Base-by-base conservation (phyloP, 2,888 invertebrate species). In the Hemicrepidius hirtus region DNA sequence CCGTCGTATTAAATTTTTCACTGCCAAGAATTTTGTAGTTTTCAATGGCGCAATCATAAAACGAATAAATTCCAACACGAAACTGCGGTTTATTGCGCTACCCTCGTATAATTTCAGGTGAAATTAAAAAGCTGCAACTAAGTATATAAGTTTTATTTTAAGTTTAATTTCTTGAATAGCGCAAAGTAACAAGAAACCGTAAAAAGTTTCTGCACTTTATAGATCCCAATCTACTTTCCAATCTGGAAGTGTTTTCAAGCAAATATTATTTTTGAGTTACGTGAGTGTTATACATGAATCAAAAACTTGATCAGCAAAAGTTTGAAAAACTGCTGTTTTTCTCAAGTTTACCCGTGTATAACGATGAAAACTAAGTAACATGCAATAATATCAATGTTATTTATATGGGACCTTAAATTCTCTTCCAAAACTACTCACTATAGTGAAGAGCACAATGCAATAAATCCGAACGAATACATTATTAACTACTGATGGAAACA, bases 291-390 rank as follows among this genome's bases (percentile, higher is more conserved):
- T 78, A 79, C 78, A 77, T 80, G 79, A 79, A 80, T 78, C 79
- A 80, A 78, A 78, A 79, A 79, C 78, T 79, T 76, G 78, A 80
- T 80, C 77, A 76, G 70, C 62, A 66, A 78, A 79, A 79, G 72
- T 79, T 79, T 78, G 77, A 78, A 77, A 80, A 80, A 80, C 78
- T 78, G 78, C 79, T 77, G 78, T 80, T 79, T 79, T 77, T 75
- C 68, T 71, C 49, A 77, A 79, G 71, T 77, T 78, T 70, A 59
- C 60, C 57, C 71, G 67, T 69, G 76, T 71, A 74, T 75, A 63
- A 76, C 78, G 77, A 74, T 75, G 70, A 73, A 79, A 79, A 76
- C 77, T 76, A 76, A 78, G 76, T 78, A 80, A 78, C 77, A 80
- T 78, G 79, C 80, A 78, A 80, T 80, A 79, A 79, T 78, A 76